Base-by-base conservation (phyloP, 2,888 invertebrate species). In the Salpingus planirostris region DNA sequence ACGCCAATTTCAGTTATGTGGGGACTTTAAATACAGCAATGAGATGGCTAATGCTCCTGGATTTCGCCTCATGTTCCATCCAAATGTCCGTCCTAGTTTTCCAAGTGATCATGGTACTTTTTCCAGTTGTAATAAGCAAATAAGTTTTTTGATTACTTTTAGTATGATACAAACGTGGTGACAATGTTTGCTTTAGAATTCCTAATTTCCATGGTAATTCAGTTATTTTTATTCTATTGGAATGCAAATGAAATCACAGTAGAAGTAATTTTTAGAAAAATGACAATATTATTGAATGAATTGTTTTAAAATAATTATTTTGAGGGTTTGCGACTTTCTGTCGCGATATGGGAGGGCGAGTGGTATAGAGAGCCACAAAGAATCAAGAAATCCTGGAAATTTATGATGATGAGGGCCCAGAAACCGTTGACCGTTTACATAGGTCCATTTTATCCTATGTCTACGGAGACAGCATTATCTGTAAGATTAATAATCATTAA, bases 161-260 rank as follows among this genome's bases (percentile, higher is more conserved):
- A 38, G 24, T 12, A 1, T 31, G 21, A 6, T 29, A 10, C 34
- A n/a, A 27, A 38, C 29, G 14, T 34, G 8, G 21, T 21, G 22
- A 24, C 40, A 24, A 13, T 27, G 11, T 27, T 27, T 7, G 27
- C 27, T n/a, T 27, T 27, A 14, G 14, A 13, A 12, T 29, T 29
- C 21, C 21, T 29, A 11, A 11, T 15, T 3, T 29, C 29, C 5
- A 41, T 51, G 39, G 33, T 47, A 1, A 25, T 42, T 2, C 54
- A 55, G 37, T 40, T 55, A 24, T 50, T 54, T 32, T 27, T 50
- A 8, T 40, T 55, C 22, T 51, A 51, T 35, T 54, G 52, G 53
- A 44, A 45, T 24, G 50, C 50, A 5, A 55, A 55, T 30, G 53
- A 55, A 45, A 47, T 55, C 24, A 45, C 45, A 27, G 25, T 50